A percentile compares a stretch with the other conserved stretches of the same genome.
Conservation (phyloP, 2,888 invertebrate species). For the Scelioninae gen. 1 region DNA sequence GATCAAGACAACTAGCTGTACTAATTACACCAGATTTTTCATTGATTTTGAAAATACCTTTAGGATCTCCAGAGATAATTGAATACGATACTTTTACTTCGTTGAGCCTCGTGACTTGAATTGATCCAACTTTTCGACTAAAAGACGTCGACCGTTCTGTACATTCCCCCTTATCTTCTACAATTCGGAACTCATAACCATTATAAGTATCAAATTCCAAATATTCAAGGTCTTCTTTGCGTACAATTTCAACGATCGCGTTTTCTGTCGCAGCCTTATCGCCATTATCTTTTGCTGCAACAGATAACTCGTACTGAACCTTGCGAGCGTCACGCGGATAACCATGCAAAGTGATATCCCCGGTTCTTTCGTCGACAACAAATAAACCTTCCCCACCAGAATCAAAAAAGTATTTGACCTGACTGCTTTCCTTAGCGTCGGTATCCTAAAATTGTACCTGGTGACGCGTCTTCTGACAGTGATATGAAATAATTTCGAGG, state of each 20-base stretch:
- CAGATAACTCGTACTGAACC: constrained; percentile 89
- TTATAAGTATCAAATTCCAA: constrained; percentile 91
- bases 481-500: constrained; percentile 93
- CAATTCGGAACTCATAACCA: constrained; percentile 92
- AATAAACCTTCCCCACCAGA: constrained; percentile 92
- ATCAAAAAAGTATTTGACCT: constrained; percentile 91
- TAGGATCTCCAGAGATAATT: constrained; percentile 92
- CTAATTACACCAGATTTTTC: constrained; percentile 91
- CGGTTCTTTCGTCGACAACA: constrained; percentile 90
- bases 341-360: constrained; percentile 89
- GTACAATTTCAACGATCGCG: constrained; percentile 92
- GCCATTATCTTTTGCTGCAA: constrained; percentile 93
- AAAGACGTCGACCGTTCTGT: constrained; percentile 79
- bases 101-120: constrained; percentile 86
- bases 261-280: constrained; percentile 89
- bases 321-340: constrained; percentile 88
- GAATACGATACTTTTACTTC: constrained; percentile 87
- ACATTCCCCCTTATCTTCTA: constrained; percentile 91
- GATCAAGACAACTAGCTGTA: constrained; percentile 91
- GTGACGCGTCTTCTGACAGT: constrained; percentile 88
- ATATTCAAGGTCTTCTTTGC: constrained; percentile 89
- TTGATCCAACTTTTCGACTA: constrained; percentile 91
- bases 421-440: constrained; percentile 95
- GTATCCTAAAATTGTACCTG: constrained; percentile 87
- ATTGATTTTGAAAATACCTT: constrained; percentile 91